Evolutionary conservation across 2,797 vertebrate species (phyloP), one percentile per base, ranked within the genome.

Genomic region (Helostoma temminkii): DNA sequence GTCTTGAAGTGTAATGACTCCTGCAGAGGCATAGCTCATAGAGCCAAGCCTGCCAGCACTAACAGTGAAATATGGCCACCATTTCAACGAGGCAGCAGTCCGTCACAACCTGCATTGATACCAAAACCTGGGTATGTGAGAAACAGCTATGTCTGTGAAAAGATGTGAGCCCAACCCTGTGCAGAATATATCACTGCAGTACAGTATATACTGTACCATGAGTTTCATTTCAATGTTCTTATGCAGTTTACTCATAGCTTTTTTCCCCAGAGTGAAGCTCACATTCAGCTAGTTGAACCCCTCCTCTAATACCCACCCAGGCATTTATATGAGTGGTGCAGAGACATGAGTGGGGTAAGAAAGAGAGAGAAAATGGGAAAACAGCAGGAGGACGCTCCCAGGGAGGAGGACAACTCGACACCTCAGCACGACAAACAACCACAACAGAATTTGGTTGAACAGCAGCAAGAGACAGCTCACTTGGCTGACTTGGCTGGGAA

Each of bases 41-140:
- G 41, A 57, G 50, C 9, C 1, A n/a, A 21, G 54, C 43, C 60
- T 64, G 57, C 53, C 62, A 47, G 76, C 58, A 34, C 54, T 76
- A 74, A 85, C 81, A 72, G 60, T 90, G 80, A 89, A 86, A 88
- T 88, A 90, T 70, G 60, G 76, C 64, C 45, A 58, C 72, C 45
- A 73, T 80, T 88, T 83, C 73, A 57, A 54, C 54, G 55, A 58
- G 49, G 70, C 68, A 28, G 65, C 81, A 62, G 70, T 45, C 73
- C 78, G 68, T 80, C 77, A 77, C 78, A 59, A 12, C 48, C 30
- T 28, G 34, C 6, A 28, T 61, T 46, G 68, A 61, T 43, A 39
- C 11, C 21, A 25, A n/a, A 32, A 57, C 39, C 39, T 2, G 32
- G 48, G 14, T 21, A 32, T 9, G n/a, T 9, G 60, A 55, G 28